Evolutionary conservation across 2,113 vertebrate species (phyloP).

Genomic region (Crocuta crocuta): DNA sequence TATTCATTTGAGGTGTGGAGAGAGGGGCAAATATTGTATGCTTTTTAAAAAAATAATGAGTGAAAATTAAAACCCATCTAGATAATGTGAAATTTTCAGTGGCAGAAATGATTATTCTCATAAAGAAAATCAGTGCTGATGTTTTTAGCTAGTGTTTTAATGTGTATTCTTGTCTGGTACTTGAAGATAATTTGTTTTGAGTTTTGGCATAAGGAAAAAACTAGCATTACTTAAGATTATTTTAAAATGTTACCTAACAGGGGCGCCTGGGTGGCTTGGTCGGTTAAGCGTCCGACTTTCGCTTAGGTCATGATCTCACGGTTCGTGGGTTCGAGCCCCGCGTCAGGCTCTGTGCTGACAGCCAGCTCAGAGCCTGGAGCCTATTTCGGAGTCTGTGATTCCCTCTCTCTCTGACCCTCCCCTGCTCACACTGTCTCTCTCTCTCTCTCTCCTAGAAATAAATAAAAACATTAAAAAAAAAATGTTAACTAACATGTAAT

Average conservation of each 20-base stretch:
- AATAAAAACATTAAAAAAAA: background rate
- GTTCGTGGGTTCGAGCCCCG: too few relatives aligned
- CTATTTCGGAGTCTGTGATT: too few relatives aligned
- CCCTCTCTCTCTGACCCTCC: too few relatives aligned
- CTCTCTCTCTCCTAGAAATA: too few relatives aligned
- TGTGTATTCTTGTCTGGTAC: background rate
- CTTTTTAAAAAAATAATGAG: constrained; percentile 28
- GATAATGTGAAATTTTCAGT: constrained; percentile 20
- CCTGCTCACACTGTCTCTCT: too few relatives aligned
- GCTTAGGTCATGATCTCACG: too few relatives aligned
- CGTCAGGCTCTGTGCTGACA: too few relatives aligned
- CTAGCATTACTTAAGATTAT: background rate
- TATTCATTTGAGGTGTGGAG: background rate
- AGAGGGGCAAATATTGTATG: background rate
- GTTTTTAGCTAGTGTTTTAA: constrained; percentile 18
- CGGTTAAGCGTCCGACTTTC: too few relatives aligned
- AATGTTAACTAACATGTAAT: background rate
- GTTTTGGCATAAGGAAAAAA: background rate
- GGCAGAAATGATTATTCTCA: constrained; percentile 42
- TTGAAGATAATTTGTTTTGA: constrained; percentile 49
- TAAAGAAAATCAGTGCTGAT: background rate
- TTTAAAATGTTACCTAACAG: background rate
- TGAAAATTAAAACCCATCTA: constrained; percentile 27
- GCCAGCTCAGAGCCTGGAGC: too few relatives aligned
- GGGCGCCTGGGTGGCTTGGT: too few relatives aligned